Percentiles rank a stretch among this genome's conserved stretches.
phyloP scores from a whole-genome alignment of 2,888 invertebrate genomes.

The Melolontha melolontha region DNA sequence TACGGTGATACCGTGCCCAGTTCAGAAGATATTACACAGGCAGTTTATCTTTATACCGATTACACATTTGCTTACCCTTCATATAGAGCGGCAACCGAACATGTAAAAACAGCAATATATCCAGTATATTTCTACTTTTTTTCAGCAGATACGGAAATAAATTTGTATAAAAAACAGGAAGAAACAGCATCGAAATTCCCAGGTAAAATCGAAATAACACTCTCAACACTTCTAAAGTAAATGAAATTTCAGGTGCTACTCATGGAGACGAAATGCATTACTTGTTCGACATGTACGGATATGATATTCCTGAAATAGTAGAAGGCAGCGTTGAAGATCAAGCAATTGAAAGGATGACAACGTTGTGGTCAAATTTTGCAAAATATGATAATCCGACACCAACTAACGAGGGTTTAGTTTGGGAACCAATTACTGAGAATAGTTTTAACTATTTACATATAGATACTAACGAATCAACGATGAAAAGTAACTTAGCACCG shows the following conservation, averaged over 20 bases:
- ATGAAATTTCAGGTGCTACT: constrained; percentile 20
- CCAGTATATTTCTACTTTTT: constrained; percentile 39
- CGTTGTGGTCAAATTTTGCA: constrained; percentile 57
- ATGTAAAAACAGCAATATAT: constrained; percentile 18
- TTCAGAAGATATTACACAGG: constrained; percentile 16
- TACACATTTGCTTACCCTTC: constrained; percentile 11
- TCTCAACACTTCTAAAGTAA: not conserved
- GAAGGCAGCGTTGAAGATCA: constrained; percentile 48
- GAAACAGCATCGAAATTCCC: constrained; percentile 9
- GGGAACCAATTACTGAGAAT: constrained; percentile 53
- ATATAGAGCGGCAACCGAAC: constrained; percentile 25
- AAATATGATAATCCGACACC: constrained; percentile 52
- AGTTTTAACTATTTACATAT: constrained; percentile 55
- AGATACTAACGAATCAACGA: constrained; percentile 50
- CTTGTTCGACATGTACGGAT: constrained; percentile 10
- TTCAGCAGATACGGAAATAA: constrained; percentile 16
- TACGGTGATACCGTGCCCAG: constrained; percentile 39
- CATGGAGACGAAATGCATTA: constrained; percentile 28
- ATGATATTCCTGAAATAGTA: constrained; percentile 38
- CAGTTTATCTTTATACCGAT: constrained; percentile 5
- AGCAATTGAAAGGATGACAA: constrained; percentile 49
- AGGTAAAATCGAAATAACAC: not conserved
- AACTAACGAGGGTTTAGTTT: constrained; percentile 43
- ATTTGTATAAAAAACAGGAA: constrained; percentile 11
- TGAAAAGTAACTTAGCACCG: constrained; percentile 51